Evolutionary conservation across 1,140 invertebrate species (phyloP).

Genomic region (Drosophila nigromelanica): DNA sequence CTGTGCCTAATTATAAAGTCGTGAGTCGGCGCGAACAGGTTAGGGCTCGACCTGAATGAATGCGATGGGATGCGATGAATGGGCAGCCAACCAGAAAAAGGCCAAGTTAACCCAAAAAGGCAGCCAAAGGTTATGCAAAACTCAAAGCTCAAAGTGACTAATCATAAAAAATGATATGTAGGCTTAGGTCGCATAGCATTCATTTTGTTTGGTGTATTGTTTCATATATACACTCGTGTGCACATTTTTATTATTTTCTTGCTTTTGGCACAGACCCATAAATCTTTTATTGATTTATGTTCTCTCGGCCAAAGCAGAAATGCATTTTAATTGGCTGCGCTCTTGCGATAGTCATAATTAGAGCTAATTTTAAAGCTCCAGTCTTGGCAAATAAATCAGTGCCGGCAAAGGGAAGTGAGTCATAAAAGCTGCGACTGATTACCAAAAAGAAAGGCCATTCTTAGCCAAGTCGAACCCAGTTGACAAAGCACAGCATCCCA

Average conservation of each 20-base stretch:
- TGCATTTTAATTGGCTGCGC: conserved; percentile 78
- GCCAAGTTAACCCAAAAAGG: conserved; percentile 5
- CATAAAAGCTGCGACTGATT: conserved; percentile 44
- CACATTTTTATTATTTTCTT: conserved; percentile 4
- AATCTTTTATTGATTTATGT: conserved; percentile 82
- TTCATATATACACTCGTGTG: conserved; percentile 7
- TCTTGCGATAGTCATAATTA: conserved; percentile 76
- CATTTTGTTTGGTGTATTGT: conserved; percentile 22
- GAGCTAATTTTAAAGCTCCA: conserved; percentile 72
- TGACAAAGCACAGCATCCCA: conserved; percentile 43
- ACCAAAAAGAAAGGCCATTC: conserved; percentile 14
- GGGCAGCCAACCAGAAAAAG: conserved; percentile 8
- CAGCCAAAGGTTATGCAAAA: conserved; percentile 71
- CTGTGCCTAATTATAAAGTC: conserved; percentile 81
- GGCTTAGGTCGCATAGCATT: conserved; percentile 44
- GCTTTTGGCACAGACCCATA: conserved; percentile 63
- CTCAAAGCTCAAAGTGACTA: conserved; percentile 55
- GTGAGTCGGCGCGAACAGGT: conserved; percentile 74
- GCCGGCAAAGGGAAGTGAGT: conserved; percentile 56
- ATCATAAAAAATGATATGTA: conserved; percentile 78
- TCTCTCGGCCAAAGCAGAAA: conserved; percentile 45
- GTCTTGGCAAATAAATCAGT: conserved; percentile 66
- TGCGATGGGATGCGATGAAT: conserved; percentile 21
- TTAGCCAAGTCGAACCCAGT: conserved; percentile 14
- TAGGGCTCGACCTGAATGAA: conserved; percentile 56